Evolutionary conservation across 1,140 invertebrate species (phyloP).

Genomic region (Telenomus remus): DNA sequence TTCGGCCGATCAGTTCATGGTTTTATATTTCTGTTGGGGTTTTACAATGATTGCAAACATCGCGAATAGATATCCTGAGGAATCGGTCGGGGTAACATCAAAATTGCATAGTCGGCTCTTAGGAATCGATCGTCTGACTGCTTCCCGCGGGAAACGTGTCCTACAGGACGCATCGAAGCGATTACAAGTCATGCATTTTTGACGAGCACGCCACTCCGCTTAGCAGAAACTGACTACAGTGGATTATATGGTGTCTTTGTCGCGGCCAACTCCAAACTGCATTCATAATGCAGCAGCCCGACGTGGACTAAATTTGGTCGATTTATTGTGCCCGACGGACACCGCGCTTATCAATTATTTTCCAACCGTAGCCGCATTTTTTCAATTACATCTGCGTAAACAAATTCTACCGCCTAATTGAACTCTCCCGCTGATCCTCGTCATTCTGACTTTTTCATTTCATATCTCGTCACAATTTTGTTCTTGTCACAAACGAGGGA

Average conservation of each 20-base stretch:
- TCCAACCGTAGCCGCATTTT: slow-evolving; percentile 22
- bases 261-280: slow-evolving; percentile 39
- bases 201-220: slow-evolving; percentile 39
- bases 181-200: slow-evolving; percentile 71
- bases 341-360: slow-evolving; percentile 50
- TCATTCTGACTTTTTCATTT: too few species aligned
- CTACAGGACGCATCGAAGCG: slow-evolving; percentile 67
- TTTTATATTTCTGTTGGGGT: slow-evolving; percentile 72
- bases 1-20: slow-evolving; percentile 73
- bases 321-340: slow-evolving; percentile 45
- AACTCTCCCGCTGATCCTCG: slow-evolving; percentile 12
- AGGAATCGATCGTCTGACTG: slow-evolving; percentile 70
- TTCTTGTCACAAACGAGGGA: too few species aligned
- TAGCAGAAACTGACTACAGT: slow-evolving; percentile 36
- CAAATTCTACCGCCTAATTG: slow-evolving; percentile 30
- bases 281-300: slow-evolving; percentile 44
- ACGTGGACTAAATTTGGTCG: slow-evolving; percentile 42
- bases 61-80: slow-evolving; percentile 63
- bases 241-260: slow-evolving; percentile 52
- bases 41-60: slow-evolving; percentile 75
- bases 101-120: slow-evolving; percentile 74
- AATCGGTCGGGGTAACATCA: slow-evolving; percentile 67
- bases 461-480: too few species aligned
- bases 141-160: slow-evolving; percentile 68
- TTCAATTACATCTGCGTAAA: slow-evolving; percentile 4